Evolutionary conservation across 2,113 vertebrate genomes (phyloP).

Genomic region (Serinus canaria): DNA sequence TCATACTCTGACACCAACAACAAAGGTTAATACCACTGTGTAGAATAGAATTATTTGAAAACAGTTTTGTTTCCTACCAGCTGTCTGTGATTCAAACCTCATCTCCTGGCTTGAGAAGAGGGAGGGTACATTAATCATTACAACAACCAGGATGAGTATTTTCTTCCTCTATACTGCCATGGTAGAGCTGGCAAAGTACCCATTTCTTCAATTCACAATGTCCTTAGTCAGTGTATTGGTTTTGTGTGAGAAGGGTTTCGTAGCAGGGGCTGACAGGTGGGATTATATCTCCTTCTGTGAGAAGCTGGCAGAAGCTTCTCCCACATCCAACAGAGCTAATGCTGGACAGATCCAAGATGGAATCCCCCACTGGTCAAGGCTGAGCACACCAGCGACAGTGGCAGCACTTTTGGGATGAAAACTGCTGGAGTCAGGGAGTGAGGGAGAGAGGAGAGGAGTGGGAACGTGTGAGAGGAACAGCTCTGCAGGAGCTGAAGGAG

Average conservation of each 20-base stretch:
- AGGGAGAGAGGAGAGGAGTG: background rate
- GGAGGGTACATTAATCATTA: background rate
- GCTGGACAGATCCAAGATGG: fast-evolving
- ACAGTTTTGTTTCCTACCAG: background rate
- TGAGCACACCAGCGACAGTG: fast-evolving
- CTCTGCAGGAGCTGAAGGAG: background rate
- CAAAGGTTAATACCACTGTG: background rate
- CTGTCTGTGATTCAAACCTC: background rate
- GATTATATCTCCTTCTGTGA: background rate
- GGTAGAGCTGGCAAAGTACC: background rate
- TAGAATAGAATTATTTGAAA: background rate
- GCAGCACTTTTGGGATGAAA: background rate
- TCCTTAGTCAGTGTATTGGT: background rate
- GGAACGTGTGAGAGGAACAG: background rate
- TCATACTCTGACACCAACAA: background rate
- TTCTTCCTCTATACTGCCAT: background rate
- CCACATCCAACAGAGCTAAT: background rate
- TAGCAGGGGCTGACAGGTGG: background rate
- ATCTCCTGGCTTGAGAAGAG: background rate
- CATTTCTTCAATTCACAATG: background rate
- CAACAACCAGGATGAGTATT: background rate
- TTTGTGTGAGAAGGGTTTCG: background rate
- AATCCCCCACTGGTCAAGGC: background rate
- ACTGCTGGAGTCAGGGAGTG: background rate
- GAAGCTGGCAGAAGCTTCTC: background rate